A percentile compares a stretch with the other conserved stretches of the same genome.
These are phyloP conservation scores for Akabosia matsudoensis DNA, from an alignment of 1,140 invertebrate genomes.

Conservation along the genomic window DNA sequence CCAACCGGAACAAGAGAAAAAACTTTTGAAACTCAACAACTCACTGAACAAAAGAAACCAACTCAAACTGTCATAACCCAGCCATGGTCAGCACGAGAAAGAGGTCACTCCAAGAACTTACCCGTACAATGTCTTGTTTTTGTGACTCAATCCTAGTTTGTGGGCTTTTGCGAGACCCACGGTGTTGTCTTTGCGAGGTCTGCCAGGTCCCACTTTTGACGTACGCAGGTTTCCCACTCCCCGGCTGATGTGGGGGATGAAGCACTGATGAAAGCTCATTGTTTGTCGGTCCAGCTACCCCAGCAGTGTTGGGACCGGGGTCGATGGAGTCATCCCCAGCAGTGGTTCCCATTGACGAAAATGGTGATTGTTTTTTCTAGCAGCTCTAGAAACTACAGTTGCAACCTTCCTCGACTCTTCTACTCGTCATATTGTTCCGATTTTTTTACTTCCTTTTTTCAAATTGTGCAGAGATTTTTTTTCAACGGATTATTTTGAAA, in stretches of 20 bases:
- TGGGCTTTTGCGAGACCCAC: conserved; percentile 52
- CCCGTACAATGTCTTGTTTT: conserved; percentile 49
- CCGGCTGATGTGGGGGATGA: conserved; percentile 46
- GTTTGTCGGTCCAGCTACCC: not conserved
- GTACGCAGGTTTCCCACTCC: conserved; percentile 59
- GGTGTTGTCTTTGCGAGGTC: conserved; percentile 63
- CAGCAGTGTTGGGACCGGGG: conserved; percentile 3
- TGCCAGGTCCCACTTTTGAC: conserved; percentile 66
- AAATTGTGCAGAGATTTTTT: conserved; percentile 2
- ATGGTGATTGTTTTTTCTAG: conserved; percentile 2
- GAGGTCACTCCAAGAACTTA: conserved; percentile 17
- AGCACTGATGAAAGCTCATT: conserved; percentile 26
- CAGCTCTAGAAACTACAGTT: conserved; percentile 6
- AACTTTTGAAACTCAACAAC: not conserved
- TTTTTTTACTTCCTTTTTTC: not conserved
- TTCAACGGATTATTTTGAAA: not conserved
- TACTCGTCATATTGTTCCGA: conserved; percentile 10
- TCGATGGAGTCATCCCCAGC: conserved; percentile 13
- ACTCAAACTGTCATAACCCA: no score
- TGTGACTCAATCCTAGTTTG: conserved; percentile 53
- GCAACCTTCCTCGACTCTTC: not conserved
- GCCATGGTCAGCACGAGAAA: no score
- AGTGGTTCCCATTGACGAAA: conserved; percentile 6
- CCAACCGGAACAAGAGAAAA: not conserved
- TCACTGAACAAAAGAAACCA: no score